Conservation (phyloP, 1,140 invertebrate species). For the Cydia pomonella region DNA sequence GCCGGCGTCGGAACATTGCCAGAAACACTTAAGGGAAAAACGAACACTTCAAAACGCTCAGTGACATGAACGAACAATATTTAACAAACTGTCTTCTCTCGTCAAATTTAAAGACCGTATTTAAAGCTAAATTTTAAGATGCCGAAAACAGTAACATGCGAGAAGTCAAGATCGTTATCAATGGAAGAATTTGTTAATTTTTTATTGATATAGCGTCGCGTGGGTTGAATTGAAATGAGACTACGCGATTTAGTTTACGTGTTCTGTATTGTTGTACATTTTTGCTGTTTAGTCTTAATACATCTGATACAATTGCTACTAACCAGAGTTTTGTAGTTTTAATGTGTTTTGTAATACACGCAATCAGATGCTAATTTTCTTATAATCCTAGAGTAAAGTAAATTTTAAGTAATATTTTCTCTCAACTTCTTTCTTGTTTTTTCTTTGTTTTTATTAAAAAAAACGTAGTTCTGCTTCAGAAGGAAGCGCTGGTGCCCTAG, state of each 20-base stretch:
- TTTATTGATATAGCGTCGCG: slow-evolving; percentile 17
- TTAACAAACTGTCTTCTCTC: neutral
- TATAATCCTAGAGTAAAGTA: too few species aligned
- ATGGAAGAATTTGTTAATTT: slow-evolving; percentile 9
- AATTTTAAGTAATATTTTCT: too few species aligned
- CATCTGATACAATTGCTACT: neutral
- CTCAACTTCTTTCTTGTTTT: too few species aligned
- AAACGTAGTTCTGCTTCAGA: too few species aligned
- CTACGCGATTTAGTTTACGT: neutral
- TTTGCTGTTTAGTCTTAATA: neutral
- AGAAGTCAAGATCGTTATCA: slow-evolving; percentile 15
- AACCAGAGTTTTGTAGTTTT: too few species aligned
- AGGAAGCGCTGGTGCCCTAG: too few species aligned
- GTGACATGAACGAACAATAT: slow-evolving; percentile 13
- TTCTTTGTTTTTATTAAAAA: too few species aligned
- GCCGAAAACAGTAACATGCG: neutral
- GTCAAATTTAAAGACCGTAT: neutral
- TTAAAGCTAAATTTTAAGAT: neutral
- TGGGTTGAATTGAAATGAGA: slow-evolving; percentile 12
- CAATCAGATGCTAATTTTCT: too few species aligned
- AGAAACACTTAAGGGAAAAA: slow-evolving; percentile 60
- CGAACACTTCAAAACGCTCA: slow-evolving; percentile 2
- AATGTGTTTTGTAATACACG: too few species aligned
- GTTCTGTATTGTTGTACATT: neutral
- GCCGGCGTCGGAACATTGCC: slow-evolving; percentile 72